phyloP scores from a whole-genome alignment of 2,797 vertebrate genomes.

The Esox masquinongy region DNA sequence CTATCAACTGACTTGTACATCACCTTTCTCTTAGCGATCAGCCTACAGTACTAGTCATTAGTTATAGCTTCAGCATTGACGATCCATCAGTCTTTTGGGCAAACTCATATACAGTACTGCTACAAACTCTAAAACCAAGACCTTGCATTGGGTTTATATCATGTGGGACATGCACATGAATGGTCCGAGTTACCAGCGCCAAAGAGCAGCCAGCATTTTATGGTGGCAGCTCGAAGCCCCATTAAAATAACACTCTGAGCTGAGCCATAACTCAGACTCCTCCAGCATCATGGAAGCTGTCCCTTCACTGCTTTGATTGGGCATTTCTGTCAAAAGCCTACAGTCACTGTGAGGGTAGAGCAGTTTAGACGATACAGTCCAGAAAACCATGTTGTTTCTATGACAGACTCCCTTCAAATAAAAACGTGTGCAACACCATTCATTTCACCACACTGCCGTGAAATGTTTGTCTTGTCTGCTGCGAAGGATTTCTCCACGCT shows the following conservation, averaged over 20 bases:
- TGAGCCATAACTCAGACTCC: conserved; percentile 60
- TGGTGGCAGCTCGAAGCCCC: conserved; percentile 55
- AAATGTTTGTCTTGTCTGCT: conserved; percentile 38
- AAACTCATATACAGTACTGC: conserved; percentile 28
- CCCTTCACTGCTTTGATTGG: conserved; percentile 64
- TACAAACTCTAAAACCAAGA: conserved; percentile 20
- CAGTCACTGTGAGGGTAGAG: conserved; percentile 43
- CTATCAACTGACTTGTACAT: background rate
- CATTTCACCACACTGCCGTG: conserved; percentile 59
- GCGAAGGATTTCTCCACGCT: conserved; percentile 24
- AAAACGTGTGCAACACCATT: conserved; percentile 39
- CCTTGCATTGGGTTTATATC: conserved; percentile 40
- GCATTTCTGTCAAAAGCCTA: conserved; percentile 64
- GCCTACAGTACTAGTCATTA: conserved; percentile 45
- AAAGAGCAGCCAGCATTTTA: conserved; percentile 61
- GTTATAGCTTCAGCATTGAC: conserved; percentile 19
- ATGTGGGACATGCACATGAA: conserved; percentile 40
- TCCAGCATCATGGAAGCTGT: conserved; percentile 61
- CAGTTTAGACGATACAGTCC: conserved; percentile 58
- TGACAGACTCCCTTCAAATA: conserved; percentile 61
- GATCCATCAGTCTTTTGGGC: conserved; percentile 29
- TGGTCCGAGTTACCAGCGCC: conserved; percentile 43
- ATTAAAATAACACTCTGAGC: conserved; percentile 71
- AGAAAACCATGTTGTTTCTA: conserved; percentile 63
- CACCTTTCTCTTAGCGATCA: conserved; percentile 7